These are phyloP conservation scores for Adelphocoris suturalis DNA, from an alignment of 2,888 invertebrate genomes.

Conservation along the genomic window DNA sequence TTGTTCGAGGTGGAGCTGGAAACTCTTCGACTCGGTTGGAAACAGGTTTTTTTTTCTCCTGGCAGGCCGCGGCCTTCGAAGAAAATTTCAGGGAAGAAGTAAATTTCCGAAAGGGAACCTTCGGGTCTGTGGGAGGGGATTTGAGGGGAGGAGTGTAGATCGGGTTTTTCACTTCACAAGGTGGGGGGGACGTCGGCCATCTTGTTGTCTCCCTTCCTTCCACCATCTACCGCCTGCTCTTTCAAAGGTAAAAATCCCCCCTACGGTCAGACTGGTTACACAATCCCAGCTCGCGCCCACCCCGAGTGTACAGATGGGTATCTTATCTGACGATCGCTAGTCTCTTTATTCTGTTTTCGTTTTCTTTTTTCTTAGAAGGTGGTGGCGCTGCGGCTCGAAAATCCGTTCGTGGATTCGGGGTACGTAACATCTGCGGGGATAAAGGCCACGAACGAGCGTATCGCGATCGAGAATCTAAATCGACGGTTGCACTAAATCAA, in stretches of 20 bases:
- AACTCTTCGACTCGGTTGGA: background rate
- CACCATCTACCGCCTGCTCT: background rate
- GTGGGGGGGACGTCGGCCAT: slow-evolving; percentile 52
- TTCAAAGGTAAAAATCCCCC: slow-evolving; percentile 44
- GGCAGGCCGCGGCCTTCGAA: background rate
- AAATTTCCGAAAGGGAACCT: slow-evolving; percentile 12
- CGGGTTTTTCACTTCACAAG: slow-evolving; percentile 50
- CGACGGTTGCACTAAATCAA: background rate
- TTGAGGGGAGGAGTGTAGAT: slow-evolving; percentile 47
- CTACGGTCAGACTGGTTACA: slow-evolving; percentile 24
- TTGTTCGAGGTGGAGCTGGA: slow-evolving; percentile 13
- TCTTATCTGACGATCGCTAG: slow-evolving; percentile 6
- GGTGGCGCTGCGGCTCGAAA: slow-evolving; percentile 12
- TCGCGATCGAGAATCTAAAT: background rate
- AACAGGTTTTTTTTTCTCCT: background rate
- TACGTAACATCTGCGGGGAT: background rate
- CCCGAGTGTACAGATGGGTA: slow-evolving; percentile 35
- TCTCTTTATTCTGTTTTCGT: too few relatives aligned
- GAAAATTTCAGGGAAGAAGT: slow-evolving; percentile 38
- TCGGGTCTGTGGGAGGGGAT: slow-evolving; percentile 35
- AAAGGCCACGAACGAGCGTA: background rate
- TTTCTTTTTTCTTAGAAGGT: background rate
- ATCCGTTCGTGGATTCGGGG: slow-evolving; percentile 6
- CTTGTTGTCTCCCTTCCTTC: slow-evolving; percentile 51
- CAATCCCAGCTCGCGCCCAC: slow-evolving; percentile 29